phyloP scores from a whole-genome alignment of 2,113 vertebrate species.

The Melanostigma gelatinosum region DNA sequence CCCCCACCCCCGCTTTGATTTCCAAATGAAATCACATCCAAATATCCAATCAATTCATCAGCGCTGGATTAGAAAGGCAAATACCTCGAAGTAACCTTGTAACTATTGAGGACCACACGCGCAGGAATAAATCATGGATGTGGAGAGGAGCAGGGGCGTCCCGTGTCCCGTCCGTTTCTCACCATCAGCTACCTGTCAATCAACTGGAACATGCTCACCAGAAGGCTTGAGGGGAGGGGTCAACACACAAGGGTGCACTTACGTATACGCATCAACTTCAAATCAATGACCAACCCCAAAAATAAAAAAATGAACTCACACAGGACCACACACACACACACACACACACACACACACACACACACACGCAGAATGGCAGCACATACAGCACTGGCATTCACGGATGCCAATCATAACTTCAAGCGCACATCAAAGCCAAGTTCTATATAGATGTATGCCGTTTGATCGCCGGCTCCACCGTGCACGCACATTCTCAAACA shows the following conservation, averaged over 20 bases:
- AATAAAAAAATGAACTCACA: not conserved
- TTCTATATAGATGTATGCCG: slow-evolving; percentile 71
- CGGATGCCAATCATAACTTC: slow-evolving; percentile 75
- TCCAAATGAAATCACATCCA: slow-evolving; percentile 45
- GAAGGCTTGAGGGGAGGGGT: slow-evolving; percentile 30
- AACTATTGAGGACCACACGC: slow-evolving; percentile 55
- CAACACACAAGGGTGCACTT: slow-evolving; percentile 45
- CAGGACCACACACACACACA: not conserved
- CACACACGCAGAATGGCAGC: not conserved
- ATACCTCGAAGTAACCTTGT: slow-evolving; percentile 57
- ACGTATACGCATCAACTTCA: slow-evolving; percentile 40
- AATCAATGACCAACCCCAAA: slow-evolving; percentile 43
- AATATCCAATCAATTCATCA: slow-evolving; percentile 57
- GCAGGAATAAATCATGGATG: slow-evolving; percentile 56
- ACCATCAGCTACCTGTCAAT: slow-evolving; percentile 68
- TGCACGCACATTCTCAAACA: slow-evolving; percentile 2
- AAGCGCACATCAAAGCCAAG: slow-evolving; percentile 76
- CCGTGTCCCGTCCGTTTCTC: slow-evolving; percentile 37
- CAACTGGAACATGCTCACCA: slow-evolving; percentile 58
- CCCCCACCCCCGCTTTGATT: slow-evolving; percentile 34
- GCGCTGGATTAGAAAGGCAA: slow-evolving; percentile 54
- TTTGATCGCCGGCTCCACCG: slow-evolving; percentile 63
- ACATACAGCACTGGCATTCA: slow-evolving; percentile 43
- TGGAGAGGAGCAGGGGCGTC: slow-evolving; percentile 17
- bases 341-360: slow-evolving; percentile 3